phyloP scores from a whole-genome alignment of 2,113 vertebrate genomes.

The Ptyas mucosa region DNA sequence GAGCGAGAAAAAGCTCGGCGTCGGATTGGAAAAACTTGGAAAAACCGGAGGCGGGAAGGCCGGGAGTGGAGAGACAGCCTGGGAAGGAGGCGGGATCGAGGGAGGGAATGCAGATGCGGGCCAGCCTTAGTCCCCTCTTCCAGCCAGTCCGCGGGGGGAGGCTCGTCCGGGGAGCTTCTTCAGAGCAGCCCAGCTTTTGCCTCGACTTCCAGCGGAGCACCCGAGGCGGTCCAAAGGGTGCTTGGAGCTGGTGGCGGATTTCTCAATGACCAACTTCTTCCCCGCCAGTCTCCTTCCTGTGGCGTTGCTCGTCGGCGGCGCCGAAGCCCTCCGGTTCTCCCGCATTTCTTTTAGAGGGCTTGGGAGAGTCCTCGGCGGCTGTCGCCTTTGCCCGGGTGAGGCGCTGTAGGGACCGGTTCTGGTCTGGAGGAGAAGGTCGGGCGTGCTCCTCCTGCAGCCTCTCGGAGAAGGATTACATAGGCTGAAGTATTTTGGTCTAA shows the following conservation, averaged over 20 bases:
- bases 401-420: neutral
- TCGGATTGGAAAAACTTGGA: neutral
- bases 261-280: neutral
- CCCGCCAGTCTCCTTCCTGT: neutral
- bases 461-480: neutral
- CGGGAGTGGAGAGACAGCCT: neutral
- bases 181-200: neutral
- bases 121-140: neutral
- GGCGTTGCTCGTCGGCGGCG: rapidly evolving
- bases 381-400: neutral
- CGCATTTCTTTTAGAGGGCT: neutral
- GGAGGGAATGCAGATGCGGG: neutral
- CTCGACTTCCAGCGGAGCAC: neutral
- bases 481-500: neutral
- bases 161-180: neutral
- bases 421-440: neutral
- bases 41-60: neutral
- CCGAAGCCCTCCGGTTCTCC: neutral
- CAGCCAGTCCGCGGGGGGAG: neutral
- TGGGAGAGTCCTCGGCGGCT: neutral
- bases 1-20: neutral
- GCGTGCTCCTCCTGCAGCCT: neutral
- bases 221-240: neutral
- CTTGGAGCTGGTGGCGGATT: neutral
- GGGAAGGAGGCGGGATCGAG: neutral